phyloP scores from a whole-genome alignment of 2,888 invertebrate species.

The Aproaerema taeniolella region DNA sequence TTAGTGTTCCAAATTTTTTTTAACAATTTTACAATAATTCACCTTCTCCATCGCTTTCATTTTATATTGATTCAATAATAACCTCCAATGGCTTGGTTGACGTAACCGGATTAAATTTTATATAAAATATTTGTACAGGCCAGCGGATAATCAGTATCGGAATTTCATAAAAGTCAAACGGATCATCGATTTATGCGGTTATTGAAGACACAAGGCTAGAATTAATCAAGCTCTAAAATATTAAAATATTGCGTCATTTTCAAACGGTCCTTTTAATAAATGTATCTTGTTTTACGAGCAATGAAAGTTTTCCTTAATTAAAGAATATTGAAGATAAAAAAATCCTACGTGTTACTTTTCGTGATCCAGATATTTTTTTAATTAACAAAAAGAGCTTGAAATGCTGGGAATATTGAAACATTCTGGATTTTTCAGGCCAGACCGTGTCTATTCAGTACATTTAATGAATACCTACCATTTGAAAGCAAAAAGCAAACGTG shows the following conservation, averaged over 20 bases:
- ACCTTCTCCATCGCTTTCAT: no score
- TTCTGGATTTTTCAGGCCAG: constrained; percentile 6
- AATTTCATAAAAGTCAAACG: constrained; percentile 23
- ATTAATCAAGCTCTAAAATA: constrained; percentile 5
- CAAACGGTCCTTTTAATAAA: no score
- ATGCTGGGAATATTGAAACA: neutral
- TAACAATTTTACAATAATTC: no score
- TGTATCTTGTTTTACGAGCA: no score
- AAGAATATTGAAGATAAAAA: neutral
- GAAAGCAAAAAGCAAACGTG: constrained; percentile 4
- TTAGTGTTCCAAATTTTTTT: no score
- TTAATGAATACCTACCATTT: constrained; percentile 5
- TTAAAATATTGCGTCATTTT: no score
- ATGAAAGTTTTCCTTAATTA: no score
- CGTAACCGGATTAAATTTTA: constrained; percentile 32
- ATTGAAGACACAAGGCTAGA: neutral
- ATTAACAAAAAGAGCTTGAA: no score
- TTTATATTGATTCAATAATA: constrained; percentile 23
- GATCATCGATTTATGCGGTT: constrained; percentile 9
- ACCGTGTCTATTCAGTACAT: constrained; percentile 5
- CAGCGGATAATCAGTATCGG: constrained; percentile 23
- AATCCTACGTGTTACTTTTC: neutral
- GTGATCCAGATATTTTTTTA: no score
- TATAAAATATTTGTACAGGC: constrained; percentile 30
- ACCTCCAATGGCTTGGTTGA: constrained; percentile 17